A percentile compares a stretch with the other conserved stretches of the same genome.
Conservation (phyloP, 2,113 vertebrate species). For the Hoplias malabaricus region DNA sequence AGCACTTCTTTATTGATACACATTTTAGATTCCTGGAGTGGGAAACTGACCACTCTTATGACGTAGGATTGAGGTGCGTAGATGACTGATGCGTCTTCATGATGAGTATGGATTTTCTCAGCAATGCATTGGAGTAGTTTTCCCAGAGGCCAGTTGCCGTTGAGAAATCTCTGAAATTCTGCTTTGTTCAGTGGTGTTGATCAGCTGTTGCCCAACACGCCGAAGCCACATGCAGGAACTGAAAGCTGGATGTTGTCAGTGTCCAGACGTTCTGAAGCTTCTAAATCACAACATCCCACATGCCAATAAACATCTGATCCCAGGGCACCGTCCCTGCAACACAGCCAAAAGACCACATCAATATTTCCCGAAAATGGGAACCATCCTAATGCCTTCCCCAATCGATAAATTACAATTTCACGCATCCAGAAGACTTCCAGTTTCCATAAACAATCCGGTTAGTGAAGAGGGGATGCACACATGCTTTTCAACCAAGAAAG, state of each 20-base stretch:
- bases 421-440: not conserved
- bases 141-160: slow-evolving; percentile 26
- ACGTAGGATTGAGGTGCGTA: not conserved
- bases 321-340: not conserved
- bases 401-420: not conserved
- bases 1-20: not conserved
- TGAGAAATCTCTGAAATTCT: slow-evolving; percentile 53
- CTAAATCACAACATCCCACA: not conserved
- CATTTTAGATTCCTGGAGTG: not conserved
- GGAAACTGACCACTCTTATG: not conserved
- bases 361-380: not conserved
- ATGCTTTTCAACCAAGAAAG: not conserved
- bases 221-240: slow-evolving; percentile 32
- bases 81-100: slow-evolving; percentile 6
- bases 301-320: slow-evolving; percentile 9
- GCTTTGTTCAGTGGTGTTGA: not conserved
- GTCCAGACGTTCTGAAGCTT: not conserved
- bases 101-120: slow-evolving; percentile 30
- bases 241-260: slow-evolving; percentile 22
- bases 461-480: not conserved
- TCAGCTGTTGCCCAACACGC: slow-evolving; percentile 48
- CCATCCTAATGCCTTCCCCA: not conserved
- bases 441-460: slow-evolving; percentile 20
- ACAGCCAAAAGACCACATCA: not conserved
- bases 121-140: slow-evolving; percentile 4